These are phyloP conservation scores for Drosophila eohydei DNA, from an alignment of 2,888 invertebrate species.

Conservation along the genomic window DNA sequence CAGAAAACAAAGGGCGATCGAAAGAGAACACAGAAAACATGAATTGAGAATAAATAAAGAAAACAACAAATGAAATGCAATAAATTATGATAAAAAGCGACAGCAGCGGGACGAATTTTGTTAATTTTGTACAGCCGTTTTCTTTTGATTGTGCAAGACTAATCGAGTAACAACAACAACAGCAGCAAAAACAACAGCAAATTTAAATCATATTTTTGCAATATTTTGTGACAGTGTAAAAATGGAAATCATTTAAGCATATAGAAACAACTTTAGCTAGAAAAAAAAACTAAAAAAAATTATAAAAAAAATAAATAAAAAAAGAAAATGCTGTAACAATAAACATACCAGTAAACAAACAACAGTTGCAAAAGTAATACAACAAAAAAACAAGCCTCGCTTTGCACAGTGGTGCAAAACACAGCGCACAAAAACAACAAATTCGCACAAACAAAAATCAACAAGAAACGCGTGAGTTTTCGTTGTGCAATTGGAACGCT, in stretches of 20 bases:
- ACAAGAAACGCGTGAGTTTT: slow-evolving; percentile 12
- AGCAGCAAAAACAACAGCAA: slow-evolving; percentile 29
- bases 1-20: slow-evolving; percentile 45
- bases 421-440: slow-evolving; percentile 31
- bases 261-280: slow-evolving; percentile 26
- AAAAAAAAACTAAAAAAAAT: slow-evolving; percentile 26
- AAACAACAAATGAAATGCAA: slow-evolving; percentile 45
- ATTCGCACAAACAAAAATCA: slow-evolving; percentile 42
- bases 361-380: slow-evolving; percentile 6
- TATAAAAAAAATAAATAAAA: slow-evolving; percentile 14
- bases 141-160: slow-evolving; percentile 20
- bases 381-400: slow-evolving; percentile 11
- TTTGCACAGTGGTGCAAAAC: slow-evolving; percentile 64
- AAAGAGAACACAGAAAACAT: slow-evolving; percentile 34
- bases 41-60: slow-evolving; percentile 19
- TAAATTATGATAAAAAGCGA: slow-evolving; percentile 70
- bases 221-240: slow-evolving; percentile 57
- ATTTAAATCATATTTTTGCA: not conserved
- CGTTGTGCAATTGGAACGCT: not conserved
- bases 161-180: slow-evolving; percentile 20
- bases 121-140: not conserved
- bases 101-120: slow-evolving; percentile 24
- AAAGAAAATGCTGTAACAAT: slow-evolving; percentile 67
- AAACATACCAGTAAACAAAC: not conserved
- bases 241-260: slow-evolving; percentile 71